phyloP scores from a whole-genome alignment of 2,113 vertebrate species.

The Madoqua kirkii region DNA sequence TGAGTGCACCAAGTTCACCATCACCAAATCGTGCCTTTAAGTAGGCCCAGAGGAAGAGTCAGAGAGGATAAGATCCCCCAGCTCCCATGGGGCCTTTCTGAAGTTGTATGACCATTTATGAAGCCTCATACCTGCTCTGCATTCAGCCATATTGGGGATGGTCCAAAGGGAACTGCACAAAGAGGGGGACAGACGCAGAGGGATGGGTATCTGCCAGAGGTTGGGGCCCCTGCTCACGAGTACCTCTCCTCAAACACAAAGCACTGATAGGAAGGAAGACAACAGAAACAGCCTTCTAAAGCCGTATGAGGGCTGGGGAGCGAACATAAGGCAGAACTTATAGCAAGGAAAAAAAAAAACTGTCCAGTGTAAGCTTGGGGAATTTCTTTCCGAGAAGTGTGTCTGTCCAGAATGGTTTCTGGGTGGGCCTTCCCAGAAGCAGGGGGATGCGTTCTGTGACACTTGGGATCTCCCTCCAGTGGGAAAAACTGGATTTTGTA shows the following conservation, averaged over 20 bases:
- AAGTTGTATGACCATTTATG: not conserved
- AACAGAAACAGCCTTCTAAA: not conserved
- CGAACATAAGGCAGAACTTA: not conserved
- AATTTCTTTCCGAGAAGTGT: not conserved
- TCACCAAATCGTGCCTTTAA: not conserved
- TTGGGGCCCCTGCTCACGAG: not conserved
- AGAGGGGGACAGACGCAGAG: not conserved
- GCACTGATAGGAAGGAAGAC: not conserved
- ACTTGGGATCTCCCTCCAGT: not conserved
- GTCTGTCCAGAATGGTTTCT: not conserved
- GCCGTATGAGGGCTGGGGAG: not conserved
- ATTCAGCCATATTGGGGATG: not conserved
- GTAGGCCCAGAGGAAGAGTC: not conserved
- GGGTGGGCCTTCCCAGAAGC: not conserved
- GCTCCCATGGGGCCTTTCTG: not conserved
- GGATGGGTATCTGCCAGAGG: not conserved
- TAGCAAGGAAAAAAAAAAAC: not conserved
- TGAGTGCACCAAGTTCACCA: not conserved
- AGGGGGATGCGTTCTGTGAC: not conserved
- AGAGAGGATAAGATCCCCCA: not conserved
- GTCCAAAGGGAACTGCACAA: too few relatives aligned
- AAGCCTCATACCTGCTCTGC: not conserved
- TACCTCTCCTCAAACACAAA: not conserved
- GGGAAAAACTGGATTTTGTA: not conserved
- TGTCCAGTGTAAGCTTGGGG: not conserved